These are phyloP conservation scores for Pyrrhosoma nymphula DNA, from an alignment of 2,888 invertebrate species.

Conservation along the genomic window DNA sequence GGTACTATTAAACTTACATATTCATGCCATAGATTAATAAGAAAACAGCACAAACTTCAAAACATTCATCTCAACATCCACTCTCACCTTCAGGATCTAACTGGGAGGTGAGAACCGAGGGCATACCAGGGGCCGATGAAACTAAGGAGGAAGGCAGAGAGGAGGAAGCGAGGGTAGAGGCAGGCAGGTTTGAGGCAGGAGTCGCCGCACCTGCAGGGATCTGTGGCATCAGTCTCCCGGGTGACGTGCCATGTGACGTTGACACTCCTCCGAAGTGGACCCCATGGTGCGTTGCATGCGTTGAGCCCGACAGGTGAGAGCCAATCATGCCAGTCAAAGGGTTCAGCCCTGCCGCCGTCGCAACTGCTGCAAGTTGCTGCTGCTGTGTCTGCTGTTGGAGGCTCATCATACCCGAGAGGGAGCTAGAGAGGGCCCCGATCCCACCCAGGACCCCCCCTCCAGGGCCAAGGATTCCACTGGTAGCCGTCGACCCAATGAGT, in stretches of 20 bases:
- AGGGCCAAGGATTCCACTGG: slow-evolving; percentile 29
- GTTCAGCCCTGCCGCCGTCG: slow-evolving; percentile 76
- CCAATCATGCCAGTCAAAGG: slow-evolving; percentile 75
- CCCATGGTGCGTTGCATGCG: neutral
- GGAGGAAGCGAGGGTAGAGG: slow-evolving; percentile 33
- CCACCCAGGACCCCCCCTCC: slow-evolving; percentile 36
- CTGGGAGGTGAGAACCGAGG: slow-evolving; percentile 75
- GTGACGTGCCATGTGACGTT: slow-evolving; percentile 49
- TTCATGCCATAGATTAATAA: slow-evolving; percentile 41
- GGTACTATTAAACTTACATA: slow-evolving; percentile 10
- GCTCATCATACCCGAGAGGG: slow-evolving; percentile 51
- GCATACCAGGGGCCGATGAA: slow-evolving; percentile 73
- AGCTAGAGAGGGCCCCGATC: neutral
- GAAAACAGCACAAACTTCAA: slow-evolving; percentile 24
- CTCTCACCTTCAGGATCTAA: slow-evolving; percentile 74
- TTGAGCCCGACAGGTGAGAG: neutral
- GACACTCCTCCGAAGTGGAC: slow-evolving; percentile 61
- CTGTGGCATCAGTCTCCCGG: slow-evolving; percentile 71
- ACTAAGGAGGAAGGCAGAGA: slow-evolving; percentile 40
- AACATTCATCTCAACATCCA: slow-evolving; percentile 81
- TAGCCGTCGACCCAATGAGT: slow-evolving; percentile 28
- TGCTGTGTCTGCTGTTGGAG: slow-evolving; percentile 70
- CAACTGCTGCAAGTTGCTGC: slow-evolving; percentile 77
- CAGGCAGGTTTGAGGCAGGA: slow-evolving; percentile 45
- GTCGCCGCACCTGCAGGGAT: slow-evolving; percentile 70